Percentiles rank a stretch among this genome's conserved stretches.
These are phyloP conservation scores for Armadillidium nasatum DNA, from an alignment of 1,140 invertebrate species.

Conservation along the genomic window DNA sequence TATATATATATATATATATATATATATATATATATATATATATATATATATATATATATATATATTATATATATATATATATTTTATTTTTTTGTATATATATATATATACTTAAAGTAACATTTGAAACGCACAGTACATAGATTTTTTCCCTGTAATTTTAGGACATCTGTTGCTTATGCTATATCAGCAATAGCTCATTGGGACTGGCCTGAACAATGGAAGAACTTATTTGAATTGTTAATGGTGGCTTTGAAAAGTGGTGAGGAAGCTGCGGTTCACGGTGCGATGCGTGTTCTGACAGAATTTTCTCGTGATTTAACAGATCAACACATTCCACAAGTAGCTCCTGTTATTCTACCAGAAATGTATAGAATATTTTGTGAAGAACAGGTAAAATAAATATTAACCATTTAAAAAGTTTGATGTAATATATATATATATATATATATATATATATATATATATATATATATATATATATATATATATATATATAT, in stretches of 20 bases:
- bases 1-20: conserved; percentile 2
- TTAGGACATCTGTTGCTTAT: conserved; percentile 62
- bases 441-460: too few relatives aligned
- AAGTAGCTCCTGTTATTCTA: conserved; percentile 68
- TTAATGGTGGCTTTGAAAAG: conserved; percentile 60
- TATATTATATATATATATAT: neutral
- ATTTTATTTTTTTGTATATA: too few relatives aligned
- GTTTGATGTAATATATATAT: too few relatives aligned
- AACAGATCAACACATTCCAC: conserved; percentile 63
- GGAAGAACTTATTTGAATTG: conserved; percentile 68
- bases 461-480: too few relatives aligned
- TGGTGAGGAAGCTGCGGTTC: conserved; percentile 57
- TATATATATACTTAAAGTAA: conserved; percentile 5
- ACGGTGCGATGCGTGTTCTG: conserved; percentile 72
- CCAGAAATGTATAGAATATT: conserved; percentile 73
- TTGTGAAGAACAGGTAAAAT: conserved; percentile 57
- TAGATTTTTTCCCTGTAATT: neutral
- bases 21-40: conserved; percentile 1
- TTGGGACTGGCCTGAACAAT: conserved; percentile 74
- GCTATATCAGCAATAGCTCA: conserved; percentile 69
- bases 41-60: neutral
- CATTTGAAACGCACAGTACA: neutral
- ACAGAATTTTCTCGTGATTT: conserved; percentile 68
- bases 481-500: too few relatives aligned
- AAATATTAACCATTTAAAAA: too few relatives aligned